A percentile compares a stretch with the other conserved stretches of the same genome.
Conservation (phyloP, 2,888 invertebrate genomes). For the Rhyacophila evoluta region DNA sequence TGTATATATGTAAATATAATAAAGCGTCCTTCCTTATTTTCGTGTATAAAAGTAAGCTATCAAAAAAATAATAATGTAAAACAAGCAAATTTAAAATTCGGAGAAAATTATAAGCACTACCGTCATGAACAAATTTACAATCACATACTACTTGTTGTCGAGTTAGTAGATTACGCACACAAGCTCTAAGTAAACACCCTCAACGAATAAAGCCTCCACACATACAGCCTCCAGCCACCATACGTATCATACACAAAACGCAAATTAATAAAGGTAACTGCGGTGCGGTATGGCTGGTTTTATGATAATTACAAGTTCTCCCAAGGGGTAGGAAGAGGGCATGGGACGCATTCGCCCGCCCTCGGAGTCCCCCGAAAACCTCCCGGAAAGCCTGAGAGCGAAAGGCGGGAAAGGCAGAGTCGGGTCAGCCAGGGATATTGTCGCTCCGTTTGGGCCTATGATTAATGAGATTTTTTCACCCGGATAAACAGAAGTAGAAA, state of each 20-base stretch:
- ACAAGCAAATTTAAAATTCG: background rate
- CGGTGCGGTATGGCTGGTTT: constrained; percentile 37
- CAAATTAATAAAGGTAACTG: constrained; percentile 51
- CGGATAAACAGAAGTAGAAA: constrained; percentile 33
- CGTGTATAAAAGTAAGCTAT: no score
- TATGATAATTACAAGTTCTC: constrained; percentile 48
- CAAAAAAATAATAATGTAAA: no score
- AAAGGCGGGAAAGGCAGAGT: constrained; percentile 27
- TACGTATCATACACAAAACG: constrained; percentile 35
- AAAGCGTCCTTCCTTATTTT: no score
- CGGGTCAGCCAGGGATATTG: constrained; percentile 40
- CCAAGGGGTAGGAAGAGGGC: constrained; percentile 27
- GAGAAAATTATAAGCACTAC: background rate
- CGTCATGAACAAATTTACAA: background rate
- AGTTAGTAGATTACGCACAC: background rate
- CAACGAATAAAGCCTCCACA: background rate
- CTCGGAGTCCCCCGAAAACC: background rate
- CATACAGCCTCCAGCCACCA: background rate
- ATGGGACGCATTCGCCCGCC: constrained; percentile 23
- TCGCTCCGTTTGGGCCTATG: constrained; percentile 40
- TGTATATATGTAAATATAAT: no score
- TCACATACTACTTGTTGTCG: background rate
- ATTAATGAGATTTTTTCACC: constrained; percentile 49
- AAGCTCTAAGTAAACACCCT: background rate
- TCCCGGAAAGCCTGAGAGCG: background rate